Percentiles rank a stretch among this genome's conserved stretches.
phyloP scores from a whole-genome alignment of 2,888 invertebrate genomes.

The Sminthurides aquaticus region DNA sequence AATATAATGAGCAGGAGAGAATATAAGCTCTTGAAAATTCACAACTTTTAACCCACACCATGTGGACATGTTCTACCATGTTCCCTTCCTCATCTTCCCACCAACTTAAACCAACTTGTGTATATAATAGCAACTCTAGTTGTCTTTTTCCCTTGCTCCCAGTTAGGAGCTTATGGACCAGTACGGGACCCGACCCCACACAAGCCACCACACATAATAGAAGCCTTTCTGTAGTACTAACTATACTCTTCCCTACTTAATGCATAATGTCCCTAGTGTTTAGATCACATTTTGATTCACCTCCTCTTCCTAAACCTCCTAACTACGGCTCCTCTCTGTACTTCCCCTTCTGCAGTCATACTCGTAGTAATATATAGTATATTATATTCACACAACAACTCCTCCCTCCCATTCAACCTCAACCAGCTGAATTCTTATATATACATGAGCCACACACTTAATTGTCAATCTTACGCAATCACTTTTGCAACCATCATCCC shows the following conservation, averaged over 20 bases:
- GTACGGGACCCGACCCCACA: too few species aligned
- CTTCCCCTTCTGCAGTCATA: too few species aligned
- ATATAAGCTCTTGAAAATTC: not conserved
- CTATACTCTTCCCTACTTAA: not conserved
- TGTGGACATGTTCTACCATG: not conserved
- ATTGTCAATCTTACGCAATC: not conserved
- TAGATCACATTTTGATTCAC: not conserved
- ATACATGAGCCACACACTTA: too few species aligned
- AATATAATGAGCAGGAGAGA: not conserved
- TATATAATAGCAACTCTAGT: too few species aligned
- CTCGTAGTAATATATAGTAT: too few species aligned
- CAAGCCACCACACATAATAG: too few species aligned
- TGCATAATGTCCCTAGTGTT: not conserved
- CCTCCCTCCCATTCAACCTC: too few species aligned
- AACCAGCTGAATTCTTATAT: too few species aligned
- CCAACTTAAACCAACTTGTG: not conserved
- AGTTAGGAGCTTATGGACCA: not conserved
- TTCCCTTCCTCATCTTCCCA: not conserved
- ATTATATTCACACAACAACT: too few species aligned
- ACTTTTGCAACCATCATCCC: not conserved
- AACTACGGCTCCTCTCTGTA: not conserved
- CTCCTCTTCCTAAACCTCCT: not conserved
- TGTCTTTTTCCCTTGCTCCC: not conserved
- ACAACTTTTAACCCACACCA: not conserved
- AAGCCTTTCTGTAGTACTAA: too few species aligned